These are phyloP conservation scores for Heliconius hortense DNA, from an alignment of 2,888 invertebrate genomes.

Conservation along the genomic window DNA sequence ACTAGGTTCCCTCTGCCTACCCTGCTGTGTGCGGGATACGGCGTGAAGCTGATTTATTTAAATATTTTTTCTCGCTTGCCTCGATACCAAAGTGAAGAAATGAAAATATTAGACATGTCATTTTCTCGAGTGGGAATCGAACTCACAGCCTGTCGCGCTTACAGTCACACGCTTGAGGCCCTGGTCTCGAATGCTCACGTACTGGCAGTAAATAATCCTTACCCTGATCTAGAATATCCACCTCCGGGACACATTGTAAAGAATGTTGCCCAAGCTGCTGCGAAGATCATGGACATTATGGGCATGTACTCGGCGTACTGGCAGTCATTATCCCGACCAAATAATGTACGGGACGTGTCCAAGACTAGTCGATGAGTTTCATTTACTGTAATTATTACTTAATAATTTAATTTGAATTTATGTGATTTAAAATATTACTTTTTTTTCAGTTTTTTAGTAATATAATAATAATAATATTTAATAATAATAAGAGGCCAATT, in stretches of 20 bases:
- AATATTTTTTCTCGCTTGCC: not conserved
- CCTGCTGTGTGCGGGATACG: too few relatives aligned
- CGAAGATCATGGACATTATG: conserved; percentile 66
- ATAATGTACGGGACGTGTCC: conserved; percentile 62
- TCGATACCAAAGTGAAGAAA: not conserved
- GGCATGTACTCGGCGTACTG: conserved; percentile 74
- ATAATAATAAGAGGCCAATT: too few relatives aligned
- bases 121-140: not conserved
- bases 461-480: too few relatives aligned
- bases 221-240: conserved; percentile 67
- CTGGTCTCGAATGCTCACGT: not conserved
- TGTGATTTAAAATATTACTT: too few relatives aligned
- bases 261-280: conserved; percentile 66
- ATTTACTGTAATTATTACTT: conserved; percentile 53
- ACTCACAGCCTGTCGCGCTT: not conserved
- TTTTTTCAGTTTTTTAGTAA: too few relatives aligned
- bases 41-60: too few relatives aligned
- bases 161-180: not conserved
- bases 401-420: too few relatives aligned
- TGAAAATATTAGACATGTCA: not conserved
- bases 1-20: too few relatives aligned
- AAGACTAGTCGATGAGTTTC: conserved; percentile 59
- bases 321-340: conserved; percentile 59
- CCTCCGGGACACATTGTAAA: conserved; percentile 75
- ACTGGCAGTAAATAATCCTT: not conserved